Conservation (phyloP, 2,888 invertebrate species). For the Punctoribates punctum region DNA sequence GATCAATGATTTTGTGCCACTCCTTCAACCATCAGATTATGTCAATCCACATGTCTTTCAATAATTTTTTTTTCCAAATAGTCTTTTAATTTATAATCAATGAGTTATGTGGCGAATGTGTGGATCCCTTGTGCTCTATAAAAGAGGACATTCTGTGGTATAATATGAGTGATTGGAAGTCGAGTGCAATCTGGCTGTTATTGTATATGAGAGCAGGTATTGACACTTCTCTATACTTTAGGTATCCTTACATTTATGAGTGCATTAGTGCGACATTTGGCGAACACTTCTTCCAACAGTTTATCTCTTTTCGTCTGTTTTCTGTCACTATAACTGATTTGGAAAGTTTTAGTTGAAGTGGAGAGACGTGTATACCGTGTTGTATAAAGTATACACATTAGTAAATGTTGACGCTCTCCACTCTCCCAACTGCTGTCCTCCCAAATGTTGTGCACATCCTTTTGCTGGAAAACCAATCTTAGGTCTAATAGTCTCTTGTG, state of each 20-base stretch:
- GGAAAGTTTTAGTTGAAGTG: constrained; percentile 22
- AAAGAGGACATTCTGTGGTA: not conserved
- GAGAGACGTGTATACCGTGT: constrained; percentile 35
- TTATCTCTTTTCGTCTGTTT: constrained; percentile 26
- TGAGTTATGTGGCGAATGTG: not conserved
- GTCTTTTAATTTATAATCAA: constrained; percentile 9
- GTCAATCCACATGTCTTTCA: constrained; percentile 17
- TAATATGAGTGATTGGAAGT: constrained; percentile 11
- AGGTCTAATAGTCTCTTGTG: constrained; percentile 19
- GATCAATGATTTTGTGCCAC: not conserved
- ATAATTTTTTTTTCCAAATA: not conserved
- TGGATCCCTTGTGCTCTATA: not conserved
- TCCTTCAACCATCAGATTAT: not conserved
- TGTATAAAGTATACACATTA: constrained; percentile 31
- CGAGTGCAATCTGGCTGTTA: constrained; percentile 11
- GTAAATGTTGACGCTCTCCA: constrained; percentile 24
- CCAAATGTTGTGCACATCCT: constrained; percentile 19
- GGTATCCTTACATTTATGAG: constrained; percentile 33
- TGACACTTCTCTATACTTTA: constrained; percentile 26
- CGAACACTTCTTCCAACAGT: constrained; percentile 21
- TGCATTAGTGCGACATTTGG: constrained; percentile 33
- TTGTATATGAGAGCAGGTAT: constrained; percentile 19
- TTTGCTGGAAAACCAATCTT: not conserved
- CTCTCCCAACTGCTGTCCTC: not conserved
- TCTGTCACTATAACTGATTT: constrained; percentile 35